Percentiles rank a stretch among this genome's conserved stretches.
phyloP scores from a whole-genome alignment of 2,113 vertebrate genomes.

The Ovibos moschatus region DNA sequence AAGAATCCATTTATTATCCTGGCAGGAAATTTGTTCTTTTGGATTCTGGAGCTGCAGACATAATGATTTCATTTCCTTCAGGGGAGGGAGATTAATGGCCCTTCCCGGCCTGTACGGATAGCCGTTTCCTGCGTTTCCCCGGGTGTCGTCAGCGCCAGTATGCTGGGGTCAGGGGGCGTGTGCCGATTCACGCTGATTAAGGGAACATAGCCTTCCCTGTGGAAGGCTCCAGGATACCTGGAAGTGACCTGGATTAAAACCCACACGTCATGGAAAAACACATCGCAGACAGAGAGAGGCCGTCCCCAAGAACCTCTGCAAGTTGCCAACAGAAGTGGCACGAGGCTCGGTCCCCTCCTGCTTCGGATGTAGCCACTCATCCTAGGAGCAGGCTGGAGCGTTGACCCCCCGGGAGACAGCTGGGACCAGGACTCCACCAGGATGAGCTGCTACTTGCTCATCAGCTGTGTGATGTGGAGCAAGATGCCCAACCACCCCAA shows the following conservation, averaged over 20 bases:
- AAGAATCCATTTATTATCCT: conserved; percentile 88
- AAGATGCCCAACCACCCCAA: rapidly evolving
- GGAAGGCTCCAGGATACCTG: neutral
- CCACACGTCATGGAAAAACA: neutral
- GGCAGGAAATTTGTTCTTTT: conserved; percentile 87
- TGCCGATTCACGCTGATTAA: neutral
- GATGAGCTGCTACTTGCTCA: neutral
- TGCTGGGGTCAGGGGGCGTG: conserved; percentile 27
- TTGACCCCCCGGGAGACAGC: rapidly evolving
- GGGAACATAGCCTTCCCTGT: neutral
- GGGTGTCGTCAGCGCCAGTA: neutral
- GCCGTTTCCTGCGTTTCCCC: conserved; percentile 72
- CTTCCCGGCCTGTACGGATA: conserved; percentile 71
- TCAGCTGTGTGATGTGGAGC: neutral
- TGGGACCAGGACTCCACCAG: neutral
- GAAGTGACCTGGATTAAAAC: neutral
- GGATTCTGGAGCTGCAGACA: conserved; percentile 84
- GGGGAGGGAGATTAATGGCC: conserved; percentile 82
- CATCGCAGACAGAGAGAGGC: neutral
- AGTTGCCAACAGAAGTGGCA: neutral
- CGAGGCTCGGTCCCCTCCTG: neutral
- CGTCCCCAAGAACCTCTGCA: neutral
- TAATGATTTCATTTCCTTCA: conserved; percentile 88
- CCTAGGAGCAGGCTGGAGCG: neutral
- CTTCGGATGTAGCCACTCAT: neutral